A percentile compares a stretch with the other conserved stretches of the same genome.
Conservation (phyloP, 2,797 vertebrate species). For the Pangasius krempfi region DNA sequence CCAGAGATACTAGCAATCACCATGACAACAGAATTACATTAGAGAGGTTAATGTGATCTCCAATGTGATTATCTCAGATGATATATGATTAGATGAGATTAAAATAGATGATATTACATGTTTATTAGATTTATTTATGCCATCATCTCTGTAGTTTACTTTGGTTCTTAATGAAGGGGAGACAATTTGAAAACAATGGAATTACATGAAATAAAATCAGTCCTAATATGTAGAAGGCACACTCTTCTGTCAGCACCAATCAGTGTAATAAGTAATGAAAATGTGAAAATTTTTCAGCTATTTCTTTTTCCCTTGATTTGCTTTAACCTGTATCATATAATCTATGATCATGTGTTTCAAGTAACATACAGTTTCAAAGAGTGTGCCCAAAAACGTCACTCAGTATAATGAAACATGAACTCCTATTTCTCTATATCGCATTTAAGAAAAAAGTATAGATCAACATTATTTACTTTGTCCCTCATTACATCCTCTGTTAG, state of each 20-base stretch:
- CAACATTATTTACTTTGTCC: background rate
- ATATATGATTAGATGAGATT: constrained; percentile 62
- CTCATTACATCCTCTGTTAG: background rate
- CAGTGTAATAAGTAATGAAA: constrained; percentile 50
- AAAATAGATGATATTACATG: constrained; percentile 62
- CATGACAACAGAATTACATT: constrained; percentile 60
- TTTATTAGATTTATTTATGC: constrained; percentile 57
- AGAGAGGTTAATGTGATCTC: constrained; percentile 60
- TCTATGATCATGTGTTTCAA: background rate
- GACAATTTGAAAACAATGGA: constrained; percentile 60
- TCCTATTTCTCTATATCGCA: background rate
- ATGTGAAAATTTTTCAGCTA: constrained; percentile 22
- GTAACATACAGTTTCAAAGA: constrained; percentile 13
- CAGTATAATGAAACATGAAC: background rate
- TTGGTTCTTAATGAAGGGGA: constrained; percentile 54
- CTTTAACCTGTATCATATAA: constrained; percentile 13
- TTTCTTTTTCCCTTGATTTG: constrained; percentile 14
- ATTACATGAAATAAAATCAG: constrained; percentile 62
- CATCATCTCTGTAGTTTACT: constrained; percentile 57
- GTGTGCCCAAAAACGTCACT: background rate
- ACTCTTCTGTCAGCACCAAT: constrained; percentile 49
- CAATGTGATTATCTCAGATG: constrained; percentile 60
- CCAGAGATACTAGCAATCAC: constrained; percentile 52
- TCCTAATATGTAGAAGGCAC: constrained; percentile 48
- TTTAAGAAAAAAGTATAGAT: background rate